These are phyloP conservation scores for Sparus aurata DNA, from an alignment of 2,797 vertebrate genomes.

Conservation along the genomic window DNA sequence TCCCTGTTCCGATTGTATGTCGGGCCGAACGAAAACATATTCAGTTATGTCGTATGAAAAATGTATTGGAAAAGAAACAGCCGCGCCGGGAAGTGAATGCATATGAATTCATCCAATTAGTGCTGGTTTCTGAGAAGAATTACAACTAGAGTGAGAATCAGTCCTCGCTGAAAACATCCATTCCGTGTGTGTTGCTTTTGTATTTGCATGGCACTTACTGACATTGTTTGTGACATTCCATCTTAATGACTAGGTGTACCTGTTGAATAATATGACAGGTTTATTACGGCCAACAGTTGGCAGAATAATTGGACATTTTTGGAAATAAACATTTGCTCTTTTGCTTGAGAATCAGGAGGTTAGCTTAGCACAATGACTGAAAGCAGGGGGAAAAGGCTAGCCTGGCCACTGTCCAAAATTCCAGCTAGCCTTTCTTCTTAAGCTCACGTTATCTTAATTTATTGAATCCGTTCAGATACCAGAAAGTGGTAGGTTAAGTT, in stretches of 20 bases:
- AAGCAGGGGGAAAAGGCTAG: background rate
- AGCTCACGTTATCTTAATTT: background rate
- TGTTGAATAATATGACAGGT: background rate
- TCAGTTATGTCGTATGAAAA: constrained; percentile 27
- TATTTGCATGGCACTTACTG: constrained; percentile 2
- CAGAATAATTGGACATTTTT: background rate
- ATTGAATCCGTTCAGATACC: background rate
- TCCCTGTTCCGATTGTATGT: constrained; percentile 17
- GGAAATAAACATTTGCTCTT: background rate
- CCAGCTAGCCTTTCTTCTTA: background rate
- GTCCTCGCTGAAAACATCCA: background rate
- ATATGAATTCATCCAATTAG: constrained; percentile 32
- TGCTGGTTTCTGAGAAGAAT: constrained; percentile 32
- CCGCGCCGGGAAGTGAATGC: constrained; percentile 1
- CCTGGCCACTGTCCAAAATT: background rate
- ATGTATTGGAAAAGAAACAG: constrained; percentile 3
- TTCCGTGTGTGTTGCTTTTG: background rate
- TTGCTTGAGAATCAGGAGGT: background rate
- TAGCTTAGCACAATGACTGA: background rate
- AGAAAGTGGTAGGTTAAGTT: background rate
- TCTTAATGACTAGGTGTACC: background rate
- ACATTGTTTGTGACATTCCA: constrained; percentile 6
- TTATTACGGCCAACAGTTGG: background rate
- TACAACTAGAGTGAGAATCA: background rate
- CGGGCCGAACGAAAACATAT: constrained; percentile 43